phyloP scores from a whole-genome alignment of 1,140 invertebrate species.

The Harpegnathos saltator region DNA sequence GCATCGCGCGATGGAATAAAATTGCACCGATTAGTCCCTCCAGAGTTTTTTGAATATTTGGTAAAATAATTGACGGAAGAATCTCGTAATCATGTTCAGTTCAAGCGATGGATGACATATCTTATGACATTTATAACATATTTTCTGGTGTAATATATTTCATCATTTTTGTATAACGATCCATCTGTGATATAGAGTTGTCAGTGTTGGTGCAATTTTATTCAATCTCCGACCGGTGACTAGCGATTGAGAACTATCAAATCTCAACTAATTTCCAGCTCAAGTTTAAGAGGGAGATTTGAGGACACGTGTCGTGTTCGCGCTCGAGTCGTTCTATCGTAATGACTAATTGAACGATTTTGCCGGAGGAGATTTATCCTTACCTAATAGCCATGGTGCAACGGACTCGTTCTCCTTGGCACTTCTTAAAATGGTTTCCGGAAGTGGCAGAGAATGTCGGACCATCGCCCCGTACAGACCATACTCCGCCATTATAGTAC shows the following conservation, averaged over 20 bases:
- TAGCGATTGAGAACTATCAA: background rate
- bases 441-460: constrained; percentile 97
- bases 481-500: constrained; percentile 99
- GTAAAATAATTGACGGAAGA: background rate
- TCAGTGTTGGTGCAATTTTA: constrained; percentile 8
- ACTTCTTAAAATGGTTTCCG: constrained; percentile 98
- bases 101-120: too few relatives aligned
- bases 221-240: background rate
- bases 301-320: background rate
- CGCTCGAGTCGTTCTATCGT: background rate
- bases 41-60: background rate
- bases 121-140: background rate
- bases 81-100: background rate
- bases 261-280: background rate
- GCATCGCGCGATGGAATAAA: background rate
- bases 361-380: constrained; percentile 59
- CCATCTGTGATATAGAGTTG: background rate
- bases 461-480: constrained; percentile 99
- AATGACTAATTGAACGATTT: background rate
- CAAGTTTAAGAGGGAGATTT: constrained; percentile 5
- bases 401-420: constrained; percentile 97
- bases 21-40: background rate
- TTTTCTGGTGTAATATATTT: background rate
- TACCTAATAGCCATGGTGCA: constrained; percentile 99
- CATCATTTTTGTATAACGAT: background rate